phyloP scores from a whole-genome alignment of 2,113 vertebrate genomes.

The Cepphus grylle region DNA sequence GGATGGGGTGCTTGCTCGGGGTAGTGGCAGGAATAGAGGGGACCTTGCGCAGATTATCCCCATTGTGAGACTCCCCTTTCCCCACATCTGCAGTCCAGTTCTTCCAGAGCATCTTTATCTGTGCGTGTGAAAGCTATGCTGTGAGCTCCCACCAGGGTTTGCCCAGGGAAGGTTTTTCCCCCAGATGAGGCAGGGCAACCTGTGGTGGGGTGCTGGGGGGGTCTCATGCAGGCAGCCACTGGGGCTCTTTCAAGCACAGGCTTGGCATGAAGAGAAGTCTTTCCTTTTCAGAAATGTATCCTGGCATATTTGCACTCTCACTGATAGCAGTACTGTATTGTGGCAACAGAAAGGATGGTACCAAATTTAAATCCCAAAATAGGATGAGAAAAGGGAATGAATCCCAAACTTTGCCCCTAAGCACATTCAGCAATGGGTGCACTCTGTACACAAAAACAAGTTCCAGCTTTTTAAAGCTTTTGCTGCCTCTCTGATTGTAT shows the following conservation, averaged over 20 bases:
- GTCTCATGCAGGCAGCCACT: background rate
- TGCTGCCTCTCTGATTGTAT: background rate
- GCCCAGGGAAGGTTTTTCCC: background rate
- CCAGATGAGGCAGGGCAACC: background rate
- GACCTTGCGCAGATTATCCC: background rate
- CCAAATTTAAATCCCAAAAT: background rate
- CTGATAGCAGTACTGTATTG: background rate
- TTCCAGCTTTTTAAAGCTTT: background rate
- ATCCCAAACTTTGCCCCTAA: background rate
- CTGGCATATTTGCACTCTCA: background rate
- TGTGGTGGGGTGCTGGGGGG: background rate
- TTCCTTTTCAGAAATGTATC: background rate
- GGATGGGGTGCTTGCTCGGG: background rate
- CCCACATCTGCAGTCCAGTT: accelerated
- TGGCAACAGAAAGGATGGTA: background rate
- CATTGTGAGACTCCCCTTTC: background rate
- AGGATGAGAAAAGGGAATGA: background rate
- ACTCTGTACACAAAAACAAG: background rate
- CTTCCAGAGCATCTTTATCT: background rate
- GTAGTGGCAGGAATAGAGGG: background rate
- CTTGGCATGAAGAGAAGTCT: background rate
- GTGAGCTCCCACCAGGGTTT: background rate
- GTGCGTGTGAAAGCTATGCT: background rate
- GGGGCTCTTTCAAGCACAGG: background rate
- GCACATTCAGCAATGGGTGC: background rate